A percentile compares a stretch with the other conserved stretches of the same genome.
These are phyloP conservation scores for Synanthedon myopaeformis DNA, from an alignment of 2,888 invertebrate genomes.

Conservation along the genomic window DNA sequence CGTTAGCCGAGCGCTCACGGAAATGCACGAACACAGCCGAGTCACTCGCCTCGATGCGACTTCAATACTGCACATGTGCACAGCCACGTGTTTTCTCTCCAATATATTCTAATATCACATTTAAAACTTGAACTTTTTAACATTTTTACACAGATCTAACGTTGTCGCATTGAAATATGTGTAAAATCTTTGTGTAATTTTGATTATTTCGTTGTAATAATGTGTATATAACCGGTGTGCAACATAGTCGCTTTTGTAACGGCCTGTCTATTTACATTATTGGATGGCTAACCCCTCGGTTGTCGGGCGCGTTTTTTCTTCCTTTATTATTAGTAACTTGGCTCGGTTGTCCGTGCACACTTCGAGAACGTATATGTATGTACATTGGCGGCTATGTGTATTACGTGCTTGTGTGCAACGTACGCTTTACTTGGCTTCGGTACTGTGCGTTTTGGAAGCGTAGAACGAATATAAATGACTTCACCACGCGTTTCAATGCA, in stretches of 20 bases:
- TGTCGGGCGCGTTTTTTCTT: conserved; percentile 50
- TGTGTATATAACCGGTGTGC: conserved; percentile 2
- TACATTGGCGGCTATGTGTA: neutral
- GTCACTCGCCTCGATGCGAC: conserved; percentile 19
- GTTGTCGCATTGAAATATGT: conserved; percentile 2
- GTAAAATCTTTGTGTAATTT: conserved; percentile 5
- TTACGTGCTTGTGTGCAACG: conserved; percentile 1
- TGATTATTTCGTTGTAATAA: neutral
- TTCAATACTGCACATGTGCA: conserved; percentile 31
- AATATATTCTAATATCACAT: conserved; percentile 4
- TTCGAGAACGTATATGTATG: conserved; percentile 9
- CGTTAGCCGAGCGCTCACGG: conserved; percentile 54
- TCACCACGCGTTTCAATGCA: neutral
- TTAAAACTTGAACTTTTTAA: conserved; percentile 11
- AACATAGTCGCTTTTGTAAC: conserved; percentile 31
- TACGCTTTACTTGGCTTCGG: conserved; percentile 10
- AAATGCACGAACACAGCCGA: conserved; percentile 48
- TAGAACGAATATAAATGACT: neutral
- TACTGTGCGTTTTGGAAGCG: neutral
- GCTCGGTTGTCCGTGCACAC: conserved; percentile 23
- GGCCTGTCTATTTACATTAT: conserved; percentile 45
- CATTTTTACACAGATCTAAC: conserved; percentile 12
- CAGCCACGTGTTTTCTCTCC: conserved; percentile 5
- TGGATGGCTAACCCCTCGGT: conserved; percentile 52
- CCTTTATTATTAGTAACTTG: conserved; percentile 65